Percentiles rank a stretch among this genome's conserved stretches.
These are phyloP conservation scores for Thaleichthys pacificus DNA, from an alignment of 2,797 vertebrate genomes.

Conservation along the genomic window DNA sequence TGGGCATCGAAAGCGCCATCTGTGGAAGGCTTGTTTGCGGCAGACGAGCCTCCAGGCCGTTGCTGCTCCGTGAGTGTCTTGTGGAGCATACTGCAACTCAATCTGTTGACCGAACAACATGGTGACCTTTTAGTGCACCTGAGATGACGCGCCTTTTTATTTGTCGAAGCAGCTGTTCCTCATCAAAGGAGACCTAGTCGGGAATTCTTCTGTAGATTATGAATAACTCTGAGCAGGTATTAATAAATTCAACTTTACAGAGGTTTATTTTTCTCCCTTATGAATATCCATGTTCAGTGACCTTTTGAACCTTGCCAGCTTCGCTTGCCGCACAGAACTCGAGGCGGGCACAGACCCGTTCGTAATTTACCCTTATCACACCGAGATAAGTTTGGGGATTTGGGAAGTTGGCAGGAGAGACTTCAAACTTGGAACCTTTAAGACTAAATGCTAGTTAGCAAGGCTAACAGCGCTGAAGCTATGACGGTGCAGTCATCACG, in stretches of 20 bases:
- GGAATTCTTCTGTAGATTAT: background rate
- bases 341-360: constrained; percentile 18
- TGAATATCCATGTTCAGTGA: constrained; percentile 25
- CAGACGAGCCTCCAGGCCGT: constrained; percentile 18
- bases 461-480: constrained; percentile 41
- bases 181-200: background rate
- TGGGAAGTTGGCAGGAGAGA: background rate
- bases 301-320: constrained; percentile 28
- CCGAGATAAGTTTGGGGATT: constrained; percentile 17
- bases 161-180: constrained; percentile 20
- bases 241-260: constrained; percentile 12
- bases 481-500: constrained; percentile 15
- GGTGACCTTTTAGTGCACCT: constrained; percentile 15
- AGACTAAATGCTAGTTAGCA: constrained; percentile 31
- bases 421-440: constrained; percentile 19
- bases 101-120: constrained; percentile 13
- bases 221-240: background rate
- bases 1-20: constrained; percentile 33
- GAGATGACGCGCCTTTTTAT: background rate
- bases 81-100: constrained; percentile 22
- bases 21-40: constrained; percentile 32
- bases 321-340: constrained; percentile 9
- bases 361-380: constrained; percentile 6
- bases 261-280: constrained; percentile 11
- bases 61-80: background rate